These are phyloP conservation scores for Sebastes dallii DNA, from an alignment of 2,797 vertebrate genomes.

Conservation along the genomic window DNA sequence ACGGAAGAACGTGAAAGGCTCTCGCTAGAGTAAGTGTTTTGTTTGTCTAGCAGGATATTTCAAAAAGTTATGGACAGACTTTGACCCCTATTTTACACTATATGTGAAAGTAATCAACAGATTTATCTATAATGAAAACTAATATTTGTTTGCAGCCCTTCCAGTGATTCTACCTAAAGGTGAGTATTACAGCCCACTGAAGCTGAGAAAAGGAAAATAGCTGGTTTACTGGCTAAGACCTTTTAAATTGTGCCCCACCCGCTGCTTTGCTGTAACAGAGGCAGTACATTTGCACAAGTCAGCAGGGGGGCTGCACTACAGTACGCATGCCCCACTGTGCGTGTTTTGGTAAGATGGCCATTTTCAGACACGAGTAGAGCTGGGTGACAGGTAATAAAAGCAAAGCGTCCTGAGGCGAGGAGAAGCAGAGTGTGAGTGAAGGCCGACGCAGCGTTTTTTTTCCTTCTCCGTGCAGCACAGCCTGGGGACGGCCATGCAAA, in stretches of 20 bases:
- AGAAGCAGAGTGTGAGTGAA: slow-evolving; percentile 15
- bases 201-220: slow-evolving; percentile 19
- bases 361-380: slow-evolving; percentile 37
- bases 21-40: no score
- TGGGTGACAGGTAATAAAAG: slow-evolving; percentile 33
- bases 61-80: no score
- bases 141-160: neutral
- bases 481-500: slow-evolving; percentile 30
- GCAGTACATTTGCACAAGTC: slow-evolving; percentile 21
- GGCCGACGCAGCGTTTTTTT: slow-evolving; percentile 21
- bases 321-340: slow-evolving; percentile 25
- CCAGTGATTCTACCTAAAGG: neutral
- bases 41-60: no score
- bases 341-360: slow-evolving; percentile 48
- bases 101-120: no score
- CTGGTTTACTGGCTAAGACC: slow-evolving; percentile 46
- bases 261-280: slow-evolving; percentile 32
- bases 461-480: slow-evolving; percentile 3
- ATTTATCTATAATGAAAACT: no score
- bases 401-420: slow-evolving; percentile 15
- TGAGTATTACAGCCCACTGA: neutral
- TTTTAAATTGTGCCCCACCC: slow-evolving; percentile 25
- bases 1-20: no score
- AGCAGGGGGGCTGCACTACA: slow-evolving; percentile 24
- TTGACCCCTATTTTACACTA: no score